Percentiles rank a stretch among this genome's conserved stretches.
Conservation (phyloP, 2,797 vertebrate species). For the Falco concolor region DNA sequence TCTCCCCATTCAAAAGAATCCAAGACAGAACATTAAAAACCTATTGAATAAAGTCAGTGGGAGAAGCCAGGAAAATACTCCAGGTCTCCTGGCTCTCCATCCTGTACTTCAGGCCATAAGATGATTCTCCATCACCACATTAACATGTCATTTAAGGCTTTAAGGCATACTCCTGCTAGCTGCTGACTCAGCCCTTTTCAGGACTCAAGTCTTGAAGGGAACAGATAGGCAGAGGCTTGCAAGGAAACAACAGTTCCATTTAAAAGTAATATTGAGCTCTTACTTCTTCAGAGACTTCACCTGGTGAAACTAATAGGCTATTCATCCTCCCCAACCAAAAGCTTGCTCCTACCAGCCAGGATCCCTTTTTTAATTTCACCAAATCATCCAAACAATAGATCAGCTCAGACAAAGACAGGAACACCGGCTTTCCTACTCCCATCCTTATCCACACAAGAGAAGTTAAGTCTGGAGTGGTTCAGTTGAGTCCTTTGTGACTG, state of each 20-base stretch:
- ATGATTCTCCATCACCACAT: background rate
- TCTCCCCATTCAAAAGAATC: background rate
- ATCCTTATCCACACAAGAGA: background rate
- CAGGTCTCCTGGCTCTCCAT: background rate
- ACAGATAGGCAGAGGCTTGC: background rate
- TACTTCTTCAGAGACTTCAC: background rate
- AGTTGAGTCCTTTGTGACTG: background rate
- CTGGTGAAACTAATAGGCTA: background rate
- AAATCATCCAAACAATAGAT: background rate
- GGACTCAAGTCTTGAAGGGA: background rate
- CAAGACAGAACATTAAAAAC: background rate
- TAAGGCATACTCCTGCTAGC: background rate
- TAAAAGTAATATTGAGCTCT: background rate
- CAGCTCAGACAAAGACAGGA: background rate
- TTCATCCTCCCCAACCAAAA: background rate
- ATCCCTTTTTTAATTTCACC: background rate
- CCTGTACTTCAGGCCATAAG: background rate
- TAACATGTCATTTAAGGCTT: background rate
- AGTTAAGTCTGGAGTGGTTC: background rate
- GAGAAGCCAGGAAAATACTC: background rate
- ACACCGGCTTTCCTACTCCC: background rate
- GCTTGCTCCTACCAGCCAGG: background rate
- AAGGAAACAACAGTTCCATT: background rate
- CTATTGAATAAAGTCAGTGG: background rate
- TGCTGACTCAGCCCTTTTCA: conserved; percentile 30